These are phyloP conservation scores for Ceratothoa steindachneri DNA, from an alignment of 2,888 invertebrate genomes.

Conservation along the genomic window DNA sequence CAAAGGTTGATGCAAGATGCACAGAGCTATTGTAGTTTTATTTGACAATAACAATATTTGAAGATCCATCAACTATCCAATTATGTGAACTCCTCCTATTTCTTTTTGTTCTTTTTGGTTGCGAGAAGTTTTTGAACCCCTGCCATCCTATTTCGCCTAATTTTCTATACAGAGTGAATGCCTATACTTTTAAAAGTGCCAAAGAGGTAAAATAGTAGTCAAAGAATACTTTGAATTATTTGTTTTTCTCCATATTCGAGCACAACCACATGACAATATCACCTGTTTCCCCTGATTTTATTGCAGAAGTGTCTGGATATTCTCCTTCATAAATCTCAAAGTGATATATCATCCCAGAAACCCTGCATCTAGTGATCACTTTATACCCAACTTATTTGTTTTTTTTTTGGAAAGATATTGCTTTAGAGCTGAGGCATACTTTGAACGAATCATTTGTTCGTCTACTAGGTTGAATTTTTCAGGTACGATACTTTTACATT, in stretches of 20 bases:
- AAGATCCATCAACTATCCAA: neutral
- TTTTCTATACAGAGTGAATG: neutral
- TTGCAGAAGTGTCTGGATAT: neutral
- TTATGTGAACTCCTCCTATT: neutral
- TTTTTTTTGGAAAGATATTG: neutral
- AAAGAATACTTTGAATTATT: neutral
- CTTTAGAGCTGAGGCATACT: neutral
- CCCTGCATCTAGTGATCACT: neutral
- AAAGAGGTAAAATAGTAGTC: slow-evolving; percentile 6
- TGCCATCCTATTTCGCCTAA: neutral
- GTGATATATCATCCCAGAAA: slow-evolving; percentile 10
- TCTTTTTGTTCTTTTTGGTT: no score
- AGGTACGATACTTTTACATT: neutral
- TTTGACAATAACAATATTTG: neutral
- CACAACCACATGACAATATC: neutral
- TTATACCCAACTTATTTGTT: neutral
- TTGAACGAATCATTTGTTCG: neutral
- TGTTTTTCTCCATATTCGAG: neutral
- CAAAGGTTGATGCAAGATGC: slow-evolving; percentile 3
- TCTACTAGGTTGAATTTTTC: neutral
- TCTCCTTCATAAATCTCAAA: slow-evolving; percentile 5
- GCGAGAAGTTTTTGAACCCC: neutral
- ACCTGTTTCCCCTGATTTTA: neutral
- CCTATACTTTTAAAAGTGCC: neutral
- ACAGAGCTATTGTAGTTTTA: neutral